Evolutionary conservation across 2,888 invertebrate species (phyloP), one percentile per base, ranked within the genome.

Genomic region (Chymomyza fuscimana): DNA sequence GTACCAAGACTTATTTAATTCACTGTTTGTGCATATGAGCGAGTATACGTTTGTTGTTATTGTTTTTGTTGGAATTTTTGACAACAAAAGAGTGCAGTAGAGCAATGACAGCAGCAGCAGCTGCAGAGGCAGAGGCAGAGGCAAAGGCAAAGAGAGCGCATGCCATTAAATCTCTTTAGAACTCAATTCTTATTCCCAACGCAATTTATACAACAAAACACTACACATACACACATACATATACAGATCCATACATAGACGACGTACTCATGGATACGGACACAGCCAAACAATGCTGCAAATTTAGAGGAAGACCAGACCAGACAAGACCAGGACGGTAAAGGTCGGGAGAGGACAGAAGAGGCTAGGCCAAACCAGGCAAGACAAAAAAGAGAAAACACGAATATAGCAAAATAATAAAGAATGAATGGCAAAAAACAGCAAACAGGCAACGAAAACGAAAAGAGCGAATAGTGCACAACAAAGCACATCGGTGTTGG

Each of bases 111-210:
- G 56, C 66, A 32, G 69, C 15, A 5, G 51, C 52, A 52, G 19
- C 51, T 1, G 22, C 54, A 29, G 52, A 5, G 2, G 56, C 19
- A 9, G 19, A 56, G 22, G 16, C 51, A 51, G 51, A n/a, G 52
- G 52, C 52, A 19, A n/a, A 19, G 52, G 52, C 16, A 51, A 52
- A 56, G 87, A 73, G 52, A 71, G 82, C 69, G 72, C 64, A 79
- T 80, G 80, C 89, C 89, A 90, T 90, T 90, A 89, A 89, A 89
- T 89, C 89, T 89, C 89, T 87, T 84, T 82, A 87, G 90, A 90
- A 89, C 89, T 86, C 82, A 89, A 89, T 89, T 90, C 86, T 85
- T 88, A 90, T 90, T 83, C 89, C 89, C 89, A 88, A 82, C 86
- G 85, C 89, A 89, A 90, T 90, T 90, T 89, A 89, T 89, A 86